A percentile compares a stretch with the other conserved stretches of the same genome.
These are phyloP conservation scores for Pangasius larnaudii DNA, from an alignment of 2,797 vertebrate genomes.

Conservation along the genomic window DNA sequence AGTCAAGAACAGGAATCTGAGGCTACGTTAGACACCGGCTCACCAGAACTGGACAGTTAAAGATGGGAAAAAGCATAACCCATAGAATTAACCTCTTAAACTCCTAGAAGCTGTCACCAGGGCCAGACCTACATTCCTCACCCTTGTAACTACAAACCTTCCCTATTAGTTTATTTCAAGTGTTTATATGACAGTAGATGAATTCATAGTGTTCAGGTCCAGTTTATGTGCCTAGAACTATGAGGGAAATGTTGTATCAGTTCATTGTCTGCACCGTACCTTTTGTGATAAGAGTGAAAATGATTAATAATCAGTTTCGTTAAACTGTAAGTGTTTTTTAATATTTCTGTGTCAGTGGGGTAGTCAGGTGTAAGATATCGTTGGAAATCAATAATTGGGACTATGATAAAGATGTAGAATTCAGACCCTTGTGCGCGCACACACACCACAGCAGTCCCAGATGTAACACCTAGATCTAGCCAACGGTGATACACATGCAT, in stretches of 20 bases:
- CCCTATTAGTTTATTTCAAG: neutral
- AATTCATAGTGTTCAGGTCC: neutral
- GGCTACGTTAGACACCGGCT: neutral
- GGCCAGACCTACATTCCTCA: neutral
- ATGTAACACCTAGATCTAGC: neutral
- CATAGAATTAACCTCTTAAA: neutral
- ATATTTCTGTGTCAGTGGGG: neutral
- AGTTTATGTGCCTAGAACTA: neutral
- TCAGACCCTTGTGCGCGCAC: neutral
- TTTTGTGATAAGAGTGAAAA: neutral
- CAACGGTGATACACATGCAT: neutral
- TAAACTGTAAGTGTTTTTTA: neutral
- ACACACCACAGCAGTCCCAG: neutral
- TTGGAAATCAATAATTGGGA: neutral
- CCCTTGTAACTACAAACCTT: neutral
- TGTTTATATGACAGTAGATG: neutral
- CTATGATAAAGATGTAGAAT: neutral
- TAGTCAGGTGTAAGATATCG: neutral
- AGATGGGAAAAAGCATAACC: neutral
- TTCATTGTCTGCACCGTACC: neutral
- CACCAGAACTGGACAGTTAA: neutral
- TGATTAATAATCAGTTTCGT: neutral
- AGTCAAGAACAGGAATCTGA: neutral
- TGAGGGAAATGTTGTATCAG: neutral
- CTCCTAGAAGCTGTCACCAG: neutral